A percentile compares a stretch with the other conserved stretches of the same genome.
Evolutionary conservation across 2,888 invertebrate genomes (phyloP).

Genomic region (Sphaeridia pumilis): DNA sequence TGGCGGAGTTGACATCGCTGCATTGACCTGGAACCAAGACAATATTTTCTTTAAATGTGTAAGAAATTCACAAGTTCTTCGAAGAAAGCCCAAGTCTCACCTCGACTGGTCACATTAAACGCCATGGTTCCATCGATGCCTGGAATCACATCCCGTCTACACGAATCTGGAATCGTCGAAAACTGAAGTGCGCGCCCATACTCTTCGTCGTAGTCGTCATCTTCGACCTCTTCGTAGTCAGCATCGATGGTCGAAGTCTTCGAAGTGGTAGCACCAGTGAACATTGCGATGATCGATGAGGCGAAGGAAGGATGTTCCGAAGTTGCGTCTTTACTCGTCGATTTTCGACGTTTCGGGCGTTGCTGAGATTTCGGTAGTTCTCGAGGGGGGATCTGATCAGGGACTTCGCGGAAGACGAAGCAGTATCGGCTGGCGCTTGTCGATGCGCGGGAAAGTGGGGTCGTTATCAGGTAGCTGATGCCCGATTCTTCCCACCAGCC

Average conservation of each 20-base stretch:
- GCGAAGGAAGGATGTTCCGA: no score
- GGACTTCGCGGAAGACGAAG: conserved; percentile 57
- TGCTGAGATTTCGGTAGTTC: conserved; percentile 1
- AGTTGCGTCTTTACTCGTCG: no score
- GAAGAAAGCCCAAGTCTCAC: conserved; percentile 39
- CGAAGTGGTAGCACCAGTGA: conserved; percentile 16
- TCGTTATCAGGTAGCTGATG: conserved; percentile 71
- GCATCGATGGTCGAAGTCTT: conserved; percentile 14
- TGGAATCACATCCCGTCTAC: conserved; percentile 48
- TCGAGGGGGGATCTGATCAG: conserved; percentile 18
- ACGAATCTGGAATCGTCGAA: conserved; percentile 53
- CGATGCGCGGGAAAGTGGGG: conserved; percentile 56
- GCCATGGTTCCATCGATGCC: conserved; percentile 50
- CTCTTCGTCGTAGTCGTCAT: conserved; percentile 7
- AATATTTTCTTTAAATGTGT: not conserved
- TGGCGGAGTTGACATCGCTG: conserved; percentile 6
- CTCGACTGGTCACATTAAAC: conserved; percentile 58
- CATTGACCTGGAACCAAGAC: conserved; percentile 11
- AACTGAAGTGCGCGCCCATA: conserved; percentile 44
- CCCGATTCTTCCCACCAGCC: conserved; percentile 80
- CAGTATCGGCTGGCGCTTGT: conserved; percentile 58
- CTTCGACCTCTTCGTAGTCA: conserved; percentile 3
- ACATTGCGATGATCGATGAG: conserved; percentile 19
- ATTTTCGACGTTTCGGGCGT: conserved; percentile 12
- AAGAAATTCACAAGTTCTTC: not conserved